Conservation (phyloP, 1,140 invertebrate species). For the Solenopsis fugax region DNA sequence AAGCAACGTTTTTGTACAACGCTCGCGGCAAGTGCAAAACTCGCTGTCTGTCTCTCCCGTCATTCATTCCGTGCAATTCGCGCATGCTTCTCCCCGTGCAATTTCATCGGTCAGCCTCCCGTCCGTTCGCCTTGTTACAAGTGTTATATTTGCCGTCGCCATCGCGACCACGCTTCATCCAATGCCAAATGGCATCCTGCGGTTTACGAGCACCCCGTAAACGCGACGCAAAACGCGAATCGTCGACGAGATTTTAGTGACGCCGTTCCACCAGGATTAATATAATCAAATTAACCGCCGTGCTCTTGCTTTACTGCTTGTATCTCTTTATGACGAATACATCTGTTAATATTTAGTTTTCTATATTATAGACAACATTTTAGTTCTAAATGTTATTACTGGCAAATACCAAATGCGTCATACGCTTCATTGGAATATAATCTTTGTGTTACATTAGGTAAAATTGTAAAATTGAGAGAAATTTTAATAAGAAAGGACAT, state of each 20-base stretch:
- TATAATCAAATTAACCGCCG: conserved; percentile 40
- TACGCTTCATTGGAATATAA: background rate
- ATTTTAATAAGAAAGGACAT: background rate
- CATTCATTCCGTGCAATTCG: conserved; percentile 18
- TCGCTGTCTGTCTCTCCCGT: conserved; percentile 8
- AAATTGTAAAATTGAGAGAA: background rate
- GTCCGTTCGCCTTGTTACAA: background rate
- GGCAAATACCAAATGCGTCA: background rate
- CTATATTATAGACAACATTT: background rate
- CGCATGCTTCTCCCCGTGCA: background rate
- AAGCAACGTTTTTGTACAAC: conserved; percentile 13
- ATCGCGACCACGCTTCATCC: background rate
- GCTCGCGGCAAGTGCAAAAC: background rate
- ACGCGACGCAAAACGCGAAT: conserved; percentile 11
- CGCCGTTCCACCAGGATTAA: conserved; percentile 17
- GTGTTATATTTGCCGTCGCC: conserved; percentile 8
- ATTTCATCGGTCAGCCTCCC: background rate
- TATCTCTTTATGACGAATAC: background rate
- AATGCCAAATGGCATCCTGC: conserved; percentile 33
- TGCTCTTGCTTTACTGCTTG: background rate
- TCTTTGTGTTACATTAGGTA: background rate
- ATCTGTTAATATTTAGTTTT: conserved; percentile 22
- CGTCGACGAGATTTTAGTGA: conserved; percentile 5
- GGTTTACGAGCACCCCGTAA: conserved; percentile 29
- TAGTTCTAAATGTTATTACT: background rate